Base-by-base conservation (phyloP, 2,113 vertebrate genomes). In the Microcebus tavaratra region DNA sequence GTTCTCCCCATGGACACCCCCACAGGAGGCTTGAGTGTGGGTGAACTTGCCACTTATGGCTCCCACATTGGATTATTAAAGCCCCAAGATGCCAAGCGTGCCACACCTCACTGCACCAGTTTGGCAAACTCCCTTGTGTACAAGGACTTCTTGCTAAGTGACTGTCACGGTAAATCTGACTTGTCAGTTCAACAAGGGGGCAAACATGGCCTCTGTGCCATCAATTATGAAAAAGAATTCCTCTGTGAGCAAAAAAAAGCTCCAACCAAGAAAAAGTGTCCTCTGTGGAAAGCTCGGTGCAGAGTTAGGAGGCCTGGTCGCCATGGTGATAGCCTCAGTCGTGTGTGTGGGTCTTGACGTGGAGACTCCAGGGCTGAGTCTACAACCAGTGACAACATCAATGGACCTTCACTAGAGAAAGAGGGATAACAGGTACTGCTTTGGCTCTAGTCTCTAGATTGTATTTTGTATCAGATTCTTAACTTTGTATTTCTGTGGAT, bases 141-240 rank as follows among this genome's bases (percentile, higher is more conserved):
- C 6, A 15, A 39, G 68, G 34, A 45, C 65, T 27, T 94, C 81
- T n/a, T 82, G 95, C 97, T 97, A 97, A 98, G 95, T 95, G 98
- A 95, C 94, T 96, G 73, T 98, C 94, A 55, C 59, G 90, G 97
- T 98, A 97, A 97, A 95, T 98, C 80, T 96, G 90, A 95, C 93
- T 98, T 67, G 63, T 98, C 98, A 97, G 95, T 98, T 98, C 97
- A 98, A 98, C 79, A 95, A 97, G 97, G 87, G 95, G 94, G 92
- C 97, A 97, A 97, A 97, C 91, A 50, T 96, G 97, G 97, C 95
- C 95, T 98, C 96, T 97, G 92, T 95, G 12, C 92, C 9, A 85
- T 98, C 96, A 93, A 93, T 98, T 95, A 95, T 97, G 85, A 88
- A 97, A 97, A 96, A 97, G 76, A 89, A 88, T 95, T 68, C 45